Evolutionary conservation across 2,113 vertebrate genomes (phyloP).

Genomic region (Heterocephalus glaber): DNA sequence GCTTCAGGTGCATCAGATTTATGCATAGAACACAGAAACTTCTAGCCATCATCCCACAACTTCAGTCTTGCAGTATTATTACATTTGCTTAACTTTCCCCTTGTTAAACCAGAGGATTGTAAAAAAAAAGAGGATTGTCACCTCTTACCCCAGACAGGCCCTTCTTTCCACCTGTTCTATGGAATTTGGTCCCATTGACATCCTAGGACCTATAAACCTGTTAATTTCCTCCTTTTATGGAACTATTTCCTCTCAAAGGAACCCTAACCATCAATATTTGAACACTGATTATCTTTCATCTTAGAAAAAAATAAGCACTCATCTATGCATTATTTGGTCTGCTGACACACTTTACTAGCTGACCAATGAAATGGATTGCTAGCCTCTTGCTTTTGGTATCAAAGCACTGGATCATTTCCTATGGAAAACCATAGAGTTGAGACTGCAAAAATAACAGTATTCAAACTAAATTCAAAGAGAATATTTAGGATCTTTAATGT

Average conservation of each 20-base stretch:
- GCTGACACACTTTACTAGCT: rapidly evolving
- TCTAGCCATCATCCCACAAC: neutral
- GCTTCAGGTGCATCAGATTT: neutral
- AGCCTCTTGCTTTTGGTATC: neutral
- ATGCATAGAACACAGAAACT: neutral
- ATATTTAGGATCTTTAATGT: neutral
- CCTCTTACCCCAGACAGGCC: neutral
- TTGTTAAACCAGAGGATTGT: neutral
- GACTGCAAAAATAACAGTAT: neutral
- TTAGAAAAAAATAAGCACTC: neutral
- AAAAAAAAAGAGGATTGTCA: neutral
- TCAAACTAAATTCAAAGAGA: constrained; percentile 20
- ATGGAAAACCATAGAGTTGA: neutral
- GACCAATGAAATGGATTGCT: neutral
- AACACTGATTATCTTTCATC: neutral
- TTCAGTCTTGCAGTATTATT: neutral
- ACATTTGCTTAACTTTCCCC: neutral
- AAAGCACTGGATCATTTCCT: neutral
- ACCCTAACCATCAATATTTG: neutral
- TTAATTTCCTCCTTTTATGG: neutral
- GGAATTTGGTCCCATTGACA: neutral
- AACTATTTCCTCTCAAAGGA: neutral
- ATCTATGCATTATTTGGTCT: neutral
- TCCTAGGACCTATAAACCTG: neutral
- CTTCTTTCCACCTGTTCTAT: neutral